Evolutionary conservation across 2,888 invertebrate species (phyloP).

Genomic region (Drosophila quinaria): DNA sequence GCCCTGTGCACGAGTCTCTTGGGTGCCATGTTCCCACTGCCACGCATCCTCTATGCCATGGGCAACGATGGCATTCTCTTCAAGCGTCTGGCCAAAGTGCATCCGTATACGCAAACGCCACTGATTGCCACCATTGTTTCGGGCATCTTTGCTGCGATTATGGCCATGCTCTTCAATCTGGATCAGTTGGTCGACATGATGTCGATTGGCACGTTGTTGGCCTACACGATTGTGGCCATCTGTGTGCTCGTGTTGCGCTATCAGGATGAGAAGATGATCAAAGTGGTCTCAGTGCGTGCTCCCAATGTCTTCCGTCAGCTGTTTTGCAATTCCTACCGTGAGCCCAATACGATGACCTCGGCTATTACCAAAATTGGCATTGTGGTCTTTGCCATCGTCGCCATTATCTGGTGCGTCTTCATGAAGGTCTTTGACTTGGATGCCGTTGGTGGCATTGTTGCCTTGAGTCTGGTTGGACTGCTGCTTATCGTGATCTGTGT

Average conservation of each 20-base stretch:
- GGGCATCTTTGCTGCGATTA: slow-evolving; percentile 92
- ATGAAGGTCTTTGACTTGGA: slow-evolving; percentile 63
- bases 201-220: slow-evolving; percentile 96
- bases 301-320: slow-evolving; percentile 86
- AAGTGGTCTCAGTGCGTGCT: slow-evolving; percentile 77
- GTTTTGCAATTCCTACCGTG: slow-evolving; percentile 89
- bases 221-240: slow-evolving; percentile 96
- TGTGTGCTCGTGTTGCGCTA: slow-evolving; percentile 95
- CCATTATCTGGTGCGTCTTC: slow-evolving; percentile 78
- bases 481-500: slow-evolving; percentile 87
- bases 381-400: slow-evolving; percentile 87
- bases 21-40: slow-evolving; percentile 95
- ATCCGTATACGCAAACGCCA: slow-evolving; percentile 92
- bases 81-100: slow-evolving; percentile 89
- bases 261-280: slow-evolving; percentile 82
- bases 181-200: slow-evolving; percentile 98
- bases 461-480: slow-evolving; percentile 86
- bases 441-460: slow-evolving; percentile 83
- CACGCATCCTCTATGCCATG: slow-evolving; percentile 96
- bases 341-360: slow-evolving; percentile 89
- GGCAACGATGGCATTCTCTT: slow-evolving; percentile 95
- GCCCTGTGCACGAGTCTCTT: slow-evolving; percentile 95
- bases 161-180: slow-evolving; percentile 95
- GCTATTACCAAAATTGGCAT: slow-evolving; percentile 89
- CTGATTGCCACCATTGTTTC: slow-evolving; percentile 91